These are phyloP conservation scores for Tetheella fluctuosa DNA, from an alignment of 2,888 invertebrate genomes.

Conservation along the genomic window DNA sequence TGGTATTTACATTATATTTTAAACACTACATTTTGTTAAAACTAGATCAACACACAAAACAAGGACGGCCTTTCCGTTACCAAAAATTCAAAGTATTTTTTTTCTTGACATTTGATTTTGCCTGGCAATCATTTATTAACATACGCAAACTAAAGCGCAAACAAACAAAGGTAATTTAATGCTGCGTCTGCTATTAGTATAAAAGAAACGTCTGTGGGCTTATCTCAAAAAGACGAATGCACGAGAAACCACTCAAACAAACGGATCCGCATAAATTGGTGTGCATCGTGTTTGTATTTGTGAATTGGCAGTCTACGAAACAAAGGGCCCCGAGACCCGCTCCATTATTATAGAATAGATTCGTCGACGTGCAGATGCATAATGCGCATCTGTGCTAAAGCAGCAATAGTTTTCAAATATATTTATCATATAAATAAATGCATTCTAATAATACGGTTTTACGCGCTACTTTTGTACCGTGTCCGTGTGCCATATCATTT, in stretches of 20 bases:
- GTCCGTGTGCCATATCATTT: not conserved
- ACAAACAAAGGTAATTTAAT: too few species aligned
- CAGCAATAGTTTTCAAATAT: not conserved
- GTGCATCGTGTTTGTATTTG: too few species aligned
- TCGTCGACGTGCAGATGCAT: constrained; percentile 25
- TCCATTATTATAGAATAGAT: constrained; percentile 41
- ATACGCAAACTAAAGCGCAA: too few species aligned
- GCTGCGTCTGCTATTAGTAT: too few species aligned
- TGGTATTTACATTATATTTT: too few species aligned
- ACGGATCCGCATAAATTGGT: constrained; percentile 52
- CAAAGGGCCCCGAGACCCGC: constrained; percentile 41
- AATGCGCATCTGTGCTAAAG: not conserved
- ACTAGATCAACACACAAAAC: too few species aligned
- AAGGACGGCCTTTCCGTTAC: too few species aligned
- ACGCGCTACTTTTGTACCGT: not conserved
- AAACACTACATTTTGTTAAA: too few species aligned
- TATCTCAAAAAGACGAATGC: constrained; percentile 5
- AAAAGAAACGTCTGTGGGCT: not conserved
- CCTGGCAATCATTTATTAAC: too few species aligned
- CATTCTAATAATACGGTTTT: not conserved
- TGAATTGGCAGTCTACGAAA: constrained; percentile 38
- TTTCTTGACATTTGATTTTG: too few species aligned
- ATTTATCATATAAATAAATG: constrained; percentile 7
- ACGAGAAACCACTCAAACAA: constrained; percentile 29
- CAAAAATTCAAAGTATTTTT: too few species aligned